Percentiles rank a stretch among this genome's conserved stretches.
Conservation (phyloP, 2,888 invertebrate species). For the Drosophila tanythrix region DNA sequence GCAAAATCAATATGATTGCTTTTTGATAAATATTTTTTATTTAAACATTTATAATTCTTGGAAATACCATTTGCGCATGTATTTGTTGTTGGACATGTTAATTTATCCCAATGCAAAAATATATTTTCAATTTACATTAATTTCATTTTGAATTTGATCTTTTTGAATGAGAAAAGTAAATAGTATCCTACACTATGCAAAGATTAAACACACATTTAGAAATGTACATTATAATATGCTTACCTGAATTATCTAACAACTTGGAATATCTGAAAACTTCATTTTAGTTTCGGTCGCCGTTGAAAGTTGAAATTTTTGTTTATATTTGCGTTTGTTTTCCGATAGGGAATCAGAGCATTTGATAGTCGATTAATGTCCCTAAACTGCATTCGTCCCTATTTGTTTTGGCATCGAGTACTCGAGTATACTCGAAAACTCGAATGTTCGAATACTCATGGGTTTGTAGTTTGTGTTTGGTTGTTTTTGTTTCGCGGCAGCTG, state of each 20-base stretch:
- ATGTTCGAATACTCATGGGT: conserved; percentile 1
- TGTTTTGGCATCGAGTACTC: conserved; percentile 22
- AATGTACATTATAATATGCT: background rate
- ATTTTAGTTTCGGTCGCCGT: background rate
- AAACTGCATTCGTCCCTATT: conserved; percentile 19
- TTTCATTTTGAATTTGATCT: no score
- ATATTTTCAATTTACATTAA: no score
- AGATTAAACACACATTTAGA: background rate
- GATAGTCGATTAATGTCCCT: conserved; percentile 3
- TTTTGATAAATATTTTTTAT: background rate
- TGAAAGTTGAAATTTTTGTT: background rate
- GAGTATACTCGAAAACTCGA: conserved; percentile 9
- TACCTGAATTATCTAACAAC: background rate
- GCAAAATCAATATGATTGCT: background rate
- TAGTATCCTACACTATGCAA: background rate
- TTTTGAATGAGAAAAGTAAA: background rate
- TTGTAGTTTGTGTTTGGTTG: conserved; percentile 16
- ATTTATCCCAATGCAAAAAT: background rate
- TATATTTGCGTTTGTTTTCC: background rate
- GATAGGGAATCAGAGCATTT: conserved; percentile 1
- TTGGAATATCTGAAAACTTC: background rate
- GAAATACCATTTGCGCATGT: background rate
- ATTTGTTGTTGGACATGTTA: background rate
- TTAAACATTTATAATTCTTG: background rate
- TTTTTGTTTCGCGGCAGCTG: conserved; percentile 22